A percentile compares a stretch with the other conserved stretches of the same genome.
These are phyloP conservation scores for Sminthurides aquaticus DNA, from an alignment of 2,888 invertebrate species.

Conservation along the genomic window DNA sequence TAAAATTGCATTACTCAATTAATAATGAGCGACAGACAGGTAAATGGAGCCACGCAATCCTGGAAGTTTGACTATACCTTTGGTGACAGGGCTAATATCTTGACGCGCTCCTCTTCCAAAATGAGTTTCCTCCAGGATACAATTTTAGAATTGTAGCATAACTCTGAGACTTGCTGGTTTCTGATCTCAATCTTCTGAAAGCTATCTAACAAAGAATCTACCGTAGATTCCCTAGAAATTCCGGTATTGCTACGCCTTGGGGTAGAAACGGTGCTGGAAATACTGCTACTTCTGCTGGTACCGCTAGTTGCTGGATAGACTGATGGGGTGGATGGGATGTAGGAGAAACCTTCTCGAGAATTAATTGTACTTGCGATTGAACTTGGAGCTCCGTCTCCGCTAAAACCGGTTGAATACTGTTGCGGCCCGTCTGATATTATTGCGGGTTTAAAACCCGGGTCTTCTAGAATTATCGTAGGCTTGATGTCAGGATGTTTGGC, in stretches of 20 bases:
- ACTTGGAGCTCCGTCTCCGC: neutral
- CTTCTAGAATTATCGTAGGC: neutral
- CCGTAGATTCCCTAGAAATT: neutral
- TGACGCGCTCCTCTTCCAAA: slow-evolving; percentile 52
- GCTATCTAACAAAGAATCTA: neutral
- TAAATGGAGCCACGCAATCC: no score
- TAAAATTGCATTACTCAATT: neutral
- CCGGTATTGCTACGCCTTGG: neutral
- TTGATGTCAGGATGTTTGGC: neutral
- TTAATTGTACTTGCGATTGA: neutral
- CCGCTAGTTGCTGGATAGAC: neutral
- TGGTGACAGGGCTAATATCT: slow-evolving; percentile 55
- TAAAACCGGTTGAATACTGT: neutral
- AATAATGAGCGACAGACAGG: no score
- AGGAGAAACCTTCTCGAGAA: neutral
- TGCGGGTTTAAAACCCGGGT: neutral
- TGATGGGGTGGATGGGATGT: neutral
- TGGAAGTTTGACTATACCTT: slow-evolving; percentile 48
- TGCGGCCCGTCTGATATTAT: neutral
- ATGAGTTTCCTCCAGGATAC: slow-evolving; percentile 57
- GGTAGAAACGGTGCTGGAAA: neutral
- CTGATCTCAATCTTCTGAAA: neutral
- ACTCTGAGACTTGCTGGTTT: slow-evolving; percentile 38
- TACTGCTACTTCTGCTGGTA: slow-evolving; percentile 2
- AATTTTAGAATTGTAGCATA: slow-evolving; percentile 44